Base-by-base conservation (phyloP, 2,797 vertebrate species). In the Leptodactylus fallax region DNA sequence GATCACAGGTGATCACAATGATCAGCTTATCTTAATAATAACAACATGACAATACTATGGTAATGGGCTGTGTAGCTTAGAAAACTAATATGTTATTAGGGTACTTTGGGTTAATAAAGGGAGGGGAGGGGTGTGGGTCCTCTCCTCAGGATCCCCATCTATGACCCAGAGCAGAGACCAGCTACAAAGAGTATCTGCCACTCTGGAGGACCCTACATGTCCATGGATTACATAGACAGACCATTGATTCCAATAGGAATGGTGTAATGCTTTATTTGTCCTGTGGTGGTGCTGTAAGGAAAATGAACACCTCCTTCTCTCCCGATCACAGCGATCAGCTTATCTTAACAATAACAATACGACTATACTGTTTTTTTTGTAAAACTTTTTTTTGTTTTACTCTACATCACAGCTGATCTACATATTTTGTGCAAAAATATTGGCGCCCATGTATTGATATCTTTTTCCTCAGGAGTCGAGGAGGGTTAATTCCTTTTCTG, bases 401-500 rank as follows among this genome's bases (percentile, higher is more conserved):
- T n/a, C n/a, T n/a, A n/a, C n/a, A n/a, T n/a, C n/a, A n/a, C n/a
- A n/a, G n/a, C n/a, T n/a, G n/a, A n/a, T n/a, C n/a, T n/a, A n/a
- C n/a, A n/a, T n/a, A n/a, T n/a, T n/a, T n/a, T n/a, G n/a, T n/a
- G n/a, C n/a, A n/a, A n/a, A n/a, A n/a, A n/a, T n/a, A n/a, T n/a
- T n/a, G n/a, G n/a, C n/a, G n/a, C n/a, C n/a, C n/a, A n/a, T n/a
- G n/a, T n/a, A 8, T 36, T 36, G 36, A 36, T 36, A 36, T 36
- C 36, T 36, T 1, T 36, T 36, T 36, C 4, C 2, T 45, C 13
- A 51, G 45, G 63, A 25, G 17, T n/a, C 1, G 19, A 5, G 81
- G 77, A 74, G 76, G 84, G 82, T 58, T 80, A 80, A 80, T 60
- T 60, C 12, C 56, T 23, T 80, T 49, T 13, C 27, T n/a, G 58